phyloP scores from a whole-genome alignment of 2,888 invertebrate genomes.

The Biston stratarius region DNA sequence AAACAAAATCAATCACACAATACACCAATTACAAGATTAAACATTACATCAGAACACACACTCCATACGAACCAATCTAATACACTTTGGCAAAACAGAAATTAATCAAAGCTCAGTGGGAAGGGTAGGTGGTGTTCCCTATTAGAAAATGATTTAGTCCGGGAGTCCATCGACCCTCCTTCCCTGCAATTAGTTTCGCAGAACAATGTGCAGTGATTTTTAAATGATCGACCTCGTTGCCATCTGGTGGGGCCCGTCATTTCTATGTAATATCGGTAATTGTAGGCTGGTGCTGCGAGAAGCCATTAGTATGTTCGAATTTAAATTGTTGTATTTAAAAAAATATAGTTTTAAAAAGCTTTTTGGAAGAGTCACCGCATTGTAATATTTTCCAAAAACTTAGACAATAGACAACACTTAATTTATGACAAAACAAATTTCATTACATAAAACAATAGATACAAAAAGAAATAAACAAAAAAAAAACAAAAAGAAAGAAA shows the following conservation, averaged over 20 bases:
- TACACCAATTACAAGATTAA: slow-evolving; percentile 35
- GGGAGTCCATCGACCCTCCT: slow-evolving; percentile 80
- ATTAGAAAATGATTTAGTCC: slow-evolving; percentile 82
- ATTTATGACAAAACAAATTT: too few relatives aligned
- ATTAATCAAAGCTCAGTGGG: slow-evolving; percentile 56
- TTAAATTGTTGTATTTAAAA: neutral
- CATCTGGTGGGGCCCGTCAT: slow-evolving; percentile 76
- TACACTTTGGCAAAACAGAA: slow-evolving; percentile 48
- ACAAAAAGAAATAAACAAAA: too few relatives aligned
- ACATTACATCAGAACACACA: slow-evolving; percentile 36
- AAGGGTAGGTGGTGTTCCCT: slow-evolving; percentile 54
- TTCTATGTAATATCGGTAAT: slow-evolving; percentile 80
- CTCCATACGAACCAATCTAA: slow-evolving; percentile 36
- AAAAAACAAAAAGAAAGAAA: too few relatives aligned
- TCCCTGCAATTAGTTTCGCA: slow-evolving; percentile 85
- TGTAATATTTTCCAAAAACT: too few relatives aligned
- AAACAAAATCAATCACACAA: slow-evolving; percentile 8
- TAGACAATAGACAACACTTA: too few relatives aligned
- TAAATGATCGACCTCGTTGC: slow-evolving; percentile 79
- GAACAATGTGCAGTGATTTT: slow-evolving; percentile 87
- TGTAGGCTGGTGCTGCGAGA: slow-evolving; percentile 54
- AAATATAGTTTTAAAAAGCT: neutral
- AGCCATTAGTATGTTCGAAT: neutral
- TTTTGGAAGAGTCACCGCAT: neutral
- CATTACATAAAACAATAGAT: too few relatives aligned